These are phyloP conservation scores for Embidobia sp. DNA, from an alignment of 2,888 invertebrate genomes.

Conservation along the genomic window DNA sequence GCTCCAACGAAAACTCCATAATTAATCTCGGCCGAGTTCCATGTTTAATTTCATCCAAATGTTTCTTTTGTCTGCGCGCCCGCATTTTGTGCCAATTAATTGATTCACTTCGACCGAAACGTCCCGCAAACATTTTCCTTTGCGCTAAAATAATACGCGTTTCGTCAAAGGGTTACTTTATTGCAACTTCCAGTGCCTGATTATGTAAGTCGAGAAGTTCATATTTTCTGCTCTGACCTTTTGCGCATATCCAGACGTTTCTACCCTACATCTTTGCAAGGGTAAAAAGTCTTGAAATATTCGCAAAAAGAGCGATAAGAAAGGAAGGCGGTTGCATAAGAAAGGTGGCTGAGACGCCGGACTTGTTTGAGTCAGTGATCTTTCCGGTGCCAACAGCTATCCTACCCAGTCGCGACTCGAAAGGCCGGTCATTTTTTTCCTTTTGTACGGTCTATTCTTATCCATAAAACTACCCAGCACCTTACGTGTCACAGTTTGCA, in stretches of 20 bases:
- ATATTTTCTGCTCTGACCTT: constrained; percentile 27
- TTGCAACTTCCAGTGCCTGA: no score
- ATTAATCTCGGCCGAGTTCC: constrained; percentile 2
- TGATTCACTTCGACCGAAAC: no score
- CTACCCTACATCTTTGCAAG: constrained; percentile 25
- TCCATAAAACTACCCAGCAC: constrained; percentile 17
- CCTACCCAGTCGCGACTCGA: constrained; percentile 21
- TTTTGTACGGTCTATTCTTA: constrained; percentile 30
- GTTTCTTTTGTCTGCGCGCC: no score
- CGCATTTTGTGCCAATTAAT: no score
- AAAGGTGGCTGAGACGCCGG: constrained; percentile 23
- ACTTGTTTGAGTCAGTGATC: constrained; percentile 45
- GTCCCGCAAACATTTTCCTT: no score
- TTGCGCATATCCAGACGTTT: constrained; percentile 23
- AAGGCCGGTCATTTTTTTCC: constrained; percentile 32
- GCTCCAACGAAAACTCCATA: constrained; percentile 1
- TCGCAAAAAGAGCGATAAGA: constrained; percentile 43
- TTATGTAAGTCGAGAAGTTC: no score
- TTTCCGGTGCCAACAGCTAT: constrained; percentile 46
- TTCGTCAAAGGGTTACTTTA: no score
- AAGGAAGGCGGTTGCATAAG: constrained; percentile 22
- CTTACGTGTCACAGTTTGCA: constrained; percentile 19
- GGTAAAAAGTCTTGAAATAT: constrained; percentile 36
- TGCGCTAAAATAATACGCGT: no score
- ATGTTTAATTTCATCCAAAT: no score